Evolutionary conservation across 23 tunicate genomes (phyloP), one percentile per base, ranked within the genome.

Genomic region (Trididemnum nubilum): DNA sequence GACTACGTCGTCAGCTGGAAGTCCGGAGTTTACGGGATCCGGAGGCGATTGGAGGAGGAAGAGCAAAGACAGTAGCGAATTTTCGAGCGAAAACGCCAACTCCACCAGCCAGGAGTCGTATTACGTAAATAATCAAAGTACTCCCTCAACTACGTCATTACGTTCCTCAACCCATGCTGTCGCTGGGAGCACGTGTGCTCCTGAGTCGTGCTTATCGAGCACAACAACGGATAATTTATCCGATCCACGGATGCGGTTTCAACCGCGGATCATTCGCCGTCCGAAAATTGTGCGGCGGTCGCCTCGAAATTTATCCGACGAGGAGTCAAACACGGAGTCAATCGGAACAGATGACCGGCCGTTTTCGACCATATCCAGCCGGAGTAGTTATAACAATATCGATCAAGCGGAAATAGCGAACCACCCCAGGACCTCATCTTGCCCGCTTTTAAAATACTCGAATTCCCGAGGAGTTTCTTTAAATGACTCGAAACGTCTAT

Each of bases 321-420:
- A 89, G 35, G 94, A 89, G 83, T 89, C 94, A 7, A 89, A 89
- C 85, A 89, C 94, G 27, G 94, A 89, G 51, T 89, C 94, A 0
- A 82, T 89, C 28, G 75, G 83, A 9, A 82, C 88, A 7, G 94
- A 89, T 64, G 94, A 89, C 9, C 84, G 88, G 29, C 74, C 78
- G 9, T 70, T 72, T 60, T 89, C 94, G 35, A 71, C 86, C n/a
- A 40, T 78, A 18, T 89, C 94, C 15, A 89, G 94, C 60, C 79
- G 84, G 2, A 66, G 87, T 21, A 79, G 84, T 71, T 40, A 15
- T 26, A 7, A 38, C 35, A 37, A 24, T 34, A 2, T 30, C 58
- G 78, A 73, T 3, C 12, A 57, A 29, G 21, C 30, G 12, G 33
- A 40, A 4, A 5, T 24, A 2, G 2, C 58, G 2, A 24, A 31